Percentiles rank a stretch among this genome's conserved stretches.
Conservation (phyloP, 2,797 vertebrate genomes). For the Phoebastria nigripes region DNA sequence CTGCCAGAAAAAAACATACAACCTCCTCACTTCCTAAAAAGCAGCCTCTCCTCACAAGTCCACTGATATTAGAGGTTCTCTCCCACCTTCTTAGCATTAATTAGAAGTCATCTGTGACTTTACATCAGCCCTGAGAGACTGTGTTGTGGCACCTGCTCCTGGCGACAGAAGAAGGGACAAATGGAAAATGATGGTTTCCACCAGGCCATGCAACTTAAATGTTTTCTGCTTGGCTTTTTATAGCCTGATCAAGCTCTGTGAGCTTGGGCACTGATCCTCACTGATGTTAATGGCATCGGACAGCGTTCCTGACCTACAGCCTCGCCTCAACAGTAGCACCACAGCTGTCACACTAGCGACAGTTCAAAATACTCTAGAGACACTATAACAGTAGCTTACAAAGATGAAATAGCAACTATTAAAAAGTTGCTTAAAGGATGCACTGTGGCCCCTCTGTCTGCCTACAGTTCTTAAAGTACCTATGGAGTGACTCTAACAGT, state of each 20-base stretch:
- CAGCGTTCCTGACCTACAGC: neutral
- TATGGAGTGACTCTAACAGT: neutral
- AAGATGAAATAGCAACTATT: neutral
- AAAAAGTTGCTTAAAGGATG: neutral
- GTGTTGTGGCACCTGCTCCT: neutral
- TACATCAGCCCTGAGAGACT: neutral
- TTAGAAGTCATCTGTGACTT: neutral
- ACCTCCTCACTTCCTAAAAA: neutral
- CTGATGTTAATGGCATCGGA: fast-evolving
- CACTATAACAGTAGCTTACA: neutral
- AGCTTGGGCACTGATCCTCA: neutral
- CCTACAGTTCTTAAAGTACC: neutral
- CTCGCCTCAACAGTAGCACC: neutral
- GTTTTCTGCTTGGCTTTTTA: neutral
- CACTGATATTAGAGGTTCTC: neutral
- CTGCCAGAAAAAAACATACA: neutral
- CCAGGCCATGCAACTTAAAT: neutral
- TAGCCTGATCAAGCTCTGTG: neutral
- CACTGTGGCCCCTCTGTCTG: neutral
- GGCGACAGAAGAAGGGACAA: neutral
- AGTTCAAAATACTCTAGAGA: neutral
- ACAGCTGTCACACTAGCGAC: neutral
- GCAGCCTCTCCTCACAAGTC: neutral
- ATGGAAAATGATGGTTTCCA: neutral
- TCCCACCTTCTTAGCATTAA: neutral